Evolutionary conservation across 1,140 invertebrate species (phyloP).

Genomic region (Dreissena rostriformis): DNA sequence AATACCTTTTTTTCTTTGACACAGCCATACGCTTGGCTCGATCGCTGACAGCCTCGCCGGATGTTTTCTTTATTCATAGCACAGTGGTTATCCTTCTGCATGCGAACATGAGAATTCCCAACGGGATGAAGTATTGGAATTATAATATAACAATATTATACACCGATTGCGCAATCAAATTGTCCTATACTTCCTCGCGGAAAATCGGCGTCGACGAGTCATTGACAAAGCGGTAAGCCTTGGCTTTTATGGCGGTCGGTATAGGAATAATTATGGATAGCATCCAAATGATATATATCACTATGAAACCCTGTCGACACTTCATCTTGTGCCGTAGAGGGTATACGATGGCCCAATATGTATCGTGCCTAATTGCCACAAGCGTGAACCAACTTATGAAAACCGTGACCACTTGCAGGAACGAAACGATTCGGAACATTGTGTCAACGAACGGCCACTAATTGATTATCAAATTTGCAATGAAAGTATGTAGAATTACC

Average conservation of each 20-base stretch:
- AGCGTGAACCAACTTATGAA: slow-evolving; percentile 97
- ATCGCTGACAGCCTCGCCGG: too few relatives aligned
- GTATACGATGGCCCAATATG: slow-evolving; percentile 97
- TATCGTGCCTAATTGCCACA: slow-evolving; percentile 96
- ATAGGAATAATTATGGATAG: slow-evolving; percentile 90
- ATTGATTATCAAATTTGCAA: slow-evolving; percentile 92
- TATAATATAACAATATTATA: slow-evolving; percentile 90
- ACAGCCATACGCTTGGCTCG: too few relatives aligned
- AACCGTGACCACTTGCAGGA: slow-evolving; percentile 96
- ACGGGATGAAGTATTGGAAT: slow-evolving; percentile 92
- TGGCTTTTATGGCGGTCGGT: slow-evolving; percentile 88
- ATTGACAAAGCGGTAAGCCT: slow-evolving; percentile 68
- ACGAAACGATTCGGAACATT: slow-evolving; percentile 93
- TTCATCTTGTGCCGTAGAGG: slow-evolving; percentile 91
- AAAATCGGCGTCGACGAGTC: slow-evolving; percentile 61
- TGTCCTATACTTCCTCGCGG: slow-evolving; percentile 75
- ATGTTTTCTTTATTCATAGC: slow-evolving; percentile 86
- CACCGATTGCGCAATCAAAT: slow-evolving; percentile 83
- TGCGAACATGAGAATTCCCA: slow-evolving; percentile 92
- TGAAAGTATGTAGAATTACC: slow-evolving; percentile 94
- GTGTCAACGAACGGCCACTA: slow-evolving; percentile 94
- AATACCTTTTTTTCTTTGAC: too few relatives aligned
- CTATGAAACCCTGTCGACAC: slow-evolving; percentile 86
- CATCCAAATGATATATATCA: slow-evolving; percentile 89
- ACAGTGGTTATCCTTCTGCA: slow-evolving; percentile 92